Evolutionary conservation across 2,888 invertebrate genomes (phyloP), one percentile per base, ranked within the genome.

Genomic region (Ptilodon capucinus): DNA sequence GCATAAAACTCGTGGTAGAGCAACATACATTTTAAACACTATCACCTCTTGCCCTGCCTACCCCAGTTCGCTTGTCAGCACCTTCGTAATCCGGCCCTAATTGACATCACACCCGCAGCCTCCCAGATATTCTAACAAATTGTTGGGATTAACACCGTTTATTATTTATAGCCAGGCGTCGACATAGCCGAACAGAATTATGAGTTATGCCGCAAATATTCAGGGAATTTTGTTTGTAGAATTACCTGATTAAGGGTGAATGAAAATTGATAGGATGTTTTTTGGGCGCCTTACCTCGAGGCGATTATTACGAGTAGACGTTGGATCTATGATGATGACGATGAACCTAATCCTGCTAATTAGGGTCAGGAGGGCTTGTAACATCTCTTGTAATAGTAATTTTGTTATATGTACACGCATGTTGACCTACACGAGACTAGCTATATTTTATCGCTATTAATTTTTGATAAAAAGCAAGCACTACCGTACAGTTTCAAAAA

Each of bases 111-210:
- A 32, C 14, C 17, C 35, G 35, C 11, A 16, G 4, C 17, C 17
- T 14, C 25, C 40, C 30, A 40, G 32, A 25, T 40, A 38, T 36
- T 36, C 16, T 30, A 42, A 48, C 48, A 42, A 48, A 48, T 48
- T 41, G 48, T 44, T 41, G 9, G 48, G 48, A 17, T 48, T 40
- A 39, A 21, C 39, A 21, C 43, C 48, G 21, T 28, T 17, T 36
- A 44, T 28, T 39, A 39, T 39, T 39, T 39, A 39, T 39, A 21
- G 39, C 21, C 39, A 11, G 18, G 18, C 11, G 16, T 18, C 17
- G 18, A 32, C 32, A 14, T 7, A 14, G 32, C 32, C 14, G 14
- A 35, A 35, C 17, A 9, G 4, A 35, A 35, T 35, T 17, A 17
- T 35, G 35, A 17, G 35, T 17, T 35, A 35, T 35, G 35, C 35